These are phyloP conservation scores for Antechinus stuartii DNA, from an alignment of 2,113 vertebrate species.

Conservation along the genomic window DNA sequence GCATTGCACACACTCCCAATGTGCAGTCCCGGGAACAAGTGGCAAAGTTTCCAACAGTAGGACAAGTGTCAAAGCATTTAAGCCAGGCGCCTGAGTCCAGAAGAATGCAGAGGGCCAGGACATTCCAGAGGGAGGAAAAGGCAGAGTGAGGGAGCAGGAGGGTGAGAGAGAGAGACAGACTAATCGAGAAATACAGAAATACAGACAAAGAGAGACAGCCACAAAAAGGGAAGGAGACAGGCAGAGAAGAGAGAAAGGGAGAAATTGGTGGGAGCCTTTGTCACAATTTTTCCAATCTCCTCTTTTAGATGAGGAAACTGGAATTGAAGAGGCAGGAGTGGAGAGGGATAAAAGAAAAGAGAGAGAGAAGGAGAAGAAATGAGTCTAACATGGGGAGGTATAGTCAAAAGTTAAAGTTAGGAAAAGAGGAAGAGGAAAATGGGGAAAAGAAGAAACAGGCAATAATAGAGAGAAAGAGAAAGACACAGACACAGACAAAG, in stretches of 20 bases:
- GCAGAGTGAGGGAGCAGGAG: not conserved
- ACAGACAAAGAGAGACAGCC: not conserved
- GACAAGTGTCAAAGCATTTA: constrained; percentile 1
- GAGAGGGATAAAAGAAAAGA: not conserved
- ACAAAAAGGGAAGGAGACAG: accelerated
- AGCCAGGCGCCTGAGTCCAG: constrained; percentile 65
- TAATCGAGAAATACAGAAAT: not conserved
- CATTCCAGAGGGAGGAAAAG: constrained; percentile 7
- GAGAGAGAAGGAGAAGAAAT: not conserved
- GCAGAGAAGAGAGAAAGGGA: not conserved
- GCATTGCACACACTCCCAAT: not conserved
- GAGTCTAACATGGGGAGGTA: not conserved
- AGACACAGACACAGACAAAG: not conserved
- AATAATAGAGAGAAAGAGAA: too few species aligned
- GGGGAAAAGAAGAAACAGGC: too few species aligned
- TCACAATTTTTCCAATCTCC: not conserved
- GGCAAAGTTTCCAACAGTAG: not conserved
- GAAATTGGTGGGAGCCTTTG: not conserved
- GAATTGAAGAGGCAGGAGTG: not conserved
- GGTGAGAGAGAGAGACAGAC: not conserved
- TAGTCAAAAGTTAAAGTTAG: not conserved
- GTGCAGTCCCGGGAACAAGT: not conserved
- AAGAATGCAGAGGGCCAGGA: constrained; percentile 63
- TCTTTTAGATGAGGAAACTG: not conserved
- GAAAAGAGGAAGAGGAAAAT: not conserved